Conservation (phyloP, 2,113 vertebrate species). For the Saccopteryx bilineata region DNA sequence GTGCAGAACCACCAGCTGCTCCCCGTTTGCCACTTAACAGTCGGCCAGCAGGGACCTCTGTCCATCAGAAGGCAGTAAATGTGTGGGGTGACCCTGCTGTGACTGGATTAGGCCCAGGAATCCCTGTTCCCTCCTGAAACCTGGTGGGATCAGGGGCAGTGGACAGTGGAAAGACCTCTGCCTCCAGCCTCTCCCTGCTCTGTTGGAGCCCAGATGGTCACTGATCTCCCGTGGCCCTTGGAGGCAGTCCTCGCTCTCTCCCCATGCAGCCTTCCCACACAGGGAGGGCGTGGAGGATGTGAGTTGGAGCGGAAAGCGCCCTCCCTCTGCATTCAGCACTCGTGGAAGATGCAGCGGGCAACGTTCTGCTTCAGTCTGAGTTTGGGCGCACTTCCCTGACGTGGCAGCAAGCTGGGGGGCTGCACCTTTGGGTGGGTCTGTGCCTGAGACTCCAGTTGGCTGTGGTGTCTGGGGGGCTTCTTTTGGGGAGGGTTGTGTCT, state of each 20-base stretch:
- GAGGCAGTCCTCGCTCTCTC: rapidly evolving
- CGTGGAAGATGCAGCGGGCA: background rate
- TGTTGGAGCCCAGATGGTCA: background rate
- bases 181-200: rapidly evolving
- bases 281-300: background rate
- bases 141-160: background rate
- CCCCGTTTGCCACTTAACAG: constrained; percentile 42
- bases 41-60: constrained; percentile 42
- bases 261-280: background rate
- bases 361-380: background rate
- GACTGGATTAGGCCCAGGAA: background rate
- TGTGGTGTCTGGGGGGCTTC: background rate
- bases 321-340: background rate
- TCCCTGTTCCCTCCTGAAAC: background rate
- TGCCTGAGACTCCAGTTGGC: background rate
- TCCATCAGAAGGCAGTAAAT: background rate
- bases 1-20: background rate
- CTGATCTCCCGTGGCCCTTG: no score
- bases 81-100: background rate
- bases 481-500: no score
- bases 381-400: no score
- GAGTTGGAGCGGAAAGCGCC: background rate
- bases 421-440: background rate
- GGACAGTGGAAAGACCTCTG: background rate
- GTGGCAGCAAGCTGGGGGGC: background rate